Percentiles rank a stretch among this genome's conserved stretches.
phyloP scores from a whole-genome alignment of 2,113 vertebrate genomes.

The Girardinichthys multiradiatus region DNA sequence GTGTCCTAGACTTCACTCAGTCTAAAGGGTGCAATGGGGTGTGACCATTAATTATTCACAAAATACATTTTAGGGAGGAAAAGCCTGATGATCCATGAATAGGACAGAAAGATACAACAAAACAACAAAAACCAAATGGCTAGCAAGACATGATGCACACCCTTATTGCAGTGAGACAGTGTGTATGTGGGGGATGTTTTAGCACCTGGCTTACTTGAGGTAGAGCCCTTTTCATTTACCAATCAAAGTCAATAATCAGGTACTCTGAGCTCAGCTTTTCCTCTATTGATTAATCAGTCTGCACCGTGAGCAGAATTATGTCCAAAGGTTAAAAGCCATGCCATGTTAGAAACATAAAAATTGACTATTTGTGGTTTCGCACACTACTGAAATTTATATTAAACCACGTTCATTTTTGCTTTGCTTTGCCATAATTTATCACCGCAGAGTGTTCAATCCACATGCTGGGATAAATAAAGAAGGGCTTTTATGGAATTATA shows the following conservation, averaged over 20 bases:
- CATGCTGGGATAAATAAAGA: conserved; percentile 11
- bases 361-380: conserved; percentile 27
- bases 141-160: conserved; percentile 7
- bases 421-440: neutral
- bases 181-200: accelerated
- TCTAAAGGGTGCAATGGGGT: conserved; percentile 57
- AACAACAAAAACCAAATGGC: conserved; percentile 33
- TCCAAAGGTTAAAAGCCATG: conserved; percentile 51
- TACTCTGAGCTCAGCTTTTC: conserved; percentile 19
- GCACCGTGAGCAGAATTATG: conserved; percentile 35
- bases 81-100: conserved; percentile 70
- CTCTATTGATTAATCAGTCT: conserved; percentile 44
- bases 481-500: conserved; percentile 33
- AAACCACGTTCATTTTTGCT: conserved; percentile 9
- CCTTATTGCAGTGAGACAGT: neutral
- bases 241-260: conserved; percentile 39
- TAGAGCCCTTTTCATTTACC: conserved; percentile 24
- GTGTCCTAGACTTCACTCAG: conserved; percentile 55
- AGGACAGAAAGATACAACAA: conserved; percentile 53
- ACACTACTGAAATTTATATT: conserved; percentile 21
- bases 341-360: conserved; percentile 43
- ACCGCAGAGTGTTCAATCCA: neutral
- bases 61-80: conserved; percentile 59
- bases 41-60: conserved; percentile 73
- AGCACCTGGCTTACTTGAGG: neutral